Conservation (phyloP, 2,888 invertebrate genomes). For the Dicycla oo region DNA sequence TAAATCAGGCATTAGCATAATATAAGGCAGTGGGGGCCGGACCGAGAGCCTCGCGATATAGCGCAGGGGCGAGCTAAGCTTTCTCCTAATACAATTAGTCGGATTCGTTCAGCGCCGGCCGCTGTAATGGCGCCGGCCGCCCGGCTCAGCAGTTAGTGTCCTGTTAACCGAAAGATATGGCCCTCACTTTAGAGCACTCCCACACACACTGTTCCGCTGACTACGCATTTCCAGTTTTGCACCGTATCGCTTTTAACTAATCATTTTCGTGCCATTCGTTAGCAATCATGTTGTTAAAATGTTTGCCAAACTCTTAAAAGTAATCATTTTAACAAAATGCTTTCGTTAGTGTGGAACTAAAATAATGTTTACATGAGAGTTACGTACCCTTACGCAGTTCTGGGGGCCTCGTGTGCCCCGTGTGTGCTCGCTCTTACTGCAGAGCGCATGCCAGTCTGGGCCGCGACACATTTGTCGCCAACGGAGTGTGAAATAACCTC, state of each 20-base stretch:
- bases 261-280: neutral
- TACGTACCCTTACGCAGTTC: neutral
- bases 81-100: conserved; percentile 54
- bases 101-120: conserved; percentile 39
- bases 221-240: neutral
- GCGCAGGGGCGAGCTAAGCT: conserved; percentile 23
- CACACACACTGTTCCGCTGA: conserved; percentile 18
- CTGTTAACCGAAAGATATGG: conserved; percentile 50
- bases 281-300: neutral
- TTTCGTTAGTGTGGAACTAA: neutral
- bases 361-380: neutral
- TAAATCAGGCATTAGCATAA: conserved; percentile 61
- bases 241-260: neutral
- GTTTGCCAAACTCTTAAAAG: neutral
- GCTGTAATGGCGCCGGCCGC: conserved; percentile 20
- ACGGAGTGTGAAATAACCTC: conserved; percentile 30
- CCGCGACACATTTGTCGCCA: conserved; percentile 16
- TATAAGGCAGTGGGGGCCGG: conserved; percentile 27
- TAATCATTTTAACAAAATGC: neutral
- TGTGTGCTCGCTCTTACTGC: neutral
- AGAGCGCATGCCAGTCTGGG: neutral
- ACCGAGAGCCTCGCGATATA: conserved; percentile 23
- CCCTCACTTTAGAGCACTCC: neutral
- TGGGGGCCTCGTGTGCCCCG: neutral
- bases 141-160: conserved; percentile 41